Percentiles rank a stretch among this genome's conserved stretches.
Evolutionary conservation across 2,888 invertebrate genomes (phyloP).

Genomic region (Apantesis nais): DNA sequence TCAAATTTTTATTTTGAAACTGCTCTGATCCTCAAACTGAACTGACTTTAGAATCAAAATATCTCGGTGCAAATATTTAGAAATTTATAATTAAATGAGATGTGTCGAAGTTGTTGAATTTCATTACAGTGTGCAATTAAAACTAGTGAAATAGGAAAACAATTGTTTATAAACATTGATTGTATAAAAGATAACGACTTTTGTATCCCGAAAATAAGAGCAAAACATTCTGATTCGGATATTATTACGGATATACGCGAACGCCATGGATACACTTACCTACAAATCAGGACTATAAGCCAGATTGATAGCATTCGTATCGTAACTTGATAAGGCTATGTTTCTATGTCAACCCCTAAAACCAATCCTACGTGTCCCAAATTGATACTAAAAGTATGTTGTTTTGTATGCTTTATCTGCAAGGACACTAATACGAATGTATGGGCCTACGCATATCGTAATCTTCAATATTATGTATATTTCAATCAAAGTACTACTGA

Average conservation of each 20-base stretch:
- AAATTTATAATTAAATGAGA: background rate
- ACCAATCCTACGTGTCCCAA: conserved; percentile 16
- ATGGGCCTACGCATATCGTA: conserved; percentile 12
- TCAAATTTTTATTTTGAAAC: background rate
- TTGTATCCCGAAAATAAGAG: background rate
- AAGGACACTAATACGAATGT: conserved; percentile 12
- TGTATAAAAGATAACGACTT: background rate
- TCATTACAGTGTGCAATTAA: too few species aligned
- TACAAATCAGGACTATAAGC: conserved; percentile 9
- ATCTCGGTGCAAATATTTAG: background rate
- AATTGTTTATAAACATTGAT: background rate
- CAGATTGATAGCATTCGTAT: conserved; percentile 14
- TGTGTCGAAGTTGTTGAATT: background rate
- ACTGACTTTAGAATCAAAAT: background rate
- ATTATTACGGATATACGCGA: background rate
- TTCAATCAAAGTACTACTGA: conserved; percentile 4
- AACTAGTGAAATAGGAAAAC: background rate
- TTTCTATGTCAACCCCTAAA: conserved; percentile 24
- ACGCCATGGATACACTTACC: conserved; percentile 15
- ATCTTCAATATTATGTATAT: background rate
- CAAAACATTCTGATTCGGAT: background rate
- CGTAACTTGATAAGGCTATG: conserved; percentile 12
- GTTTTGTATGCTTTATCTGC: conserved; percentile 14
- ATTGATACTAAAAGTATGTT: conserved; percentile 15
- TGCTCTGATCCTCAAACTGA: background rate